A percentile compares a stretch with the other conserved stretches of the same genome.
Evolutionary conservation across 2,888 invertebrate species (phyloP).

Genomic region (Sinotaia quadrata): DNA sequence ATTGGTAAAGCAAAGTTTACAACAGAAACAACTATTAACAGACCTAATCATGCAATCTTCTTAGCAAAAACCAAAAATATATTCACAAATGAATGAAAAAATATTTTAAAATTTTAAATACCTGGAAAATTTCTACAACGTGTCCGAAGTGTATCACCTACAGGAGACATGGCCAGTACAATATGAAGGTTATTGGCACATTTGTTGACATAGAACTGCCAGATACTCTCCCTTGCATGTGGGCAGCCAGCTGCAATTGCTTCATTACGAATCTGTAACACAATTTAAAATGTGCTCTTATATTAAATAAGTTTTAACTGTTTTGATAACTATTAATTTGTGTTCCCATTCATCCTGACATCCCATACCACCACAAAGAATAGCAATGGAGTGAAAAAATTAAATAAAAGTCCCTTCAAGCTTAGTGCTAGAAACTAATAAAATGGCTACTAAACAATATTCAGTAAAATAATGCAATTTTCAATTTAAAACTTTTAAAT

Average conservation of each 20-base stretch:
- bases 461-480: no score
- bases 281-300: no score
- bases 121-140: constrained; percentile 89
- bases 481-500: no score
- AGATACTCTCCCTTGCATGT: constrained; percentile 85
- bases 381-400: no score
- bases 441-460: no score
- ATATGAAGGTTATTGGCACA: constrained; percentile 90
- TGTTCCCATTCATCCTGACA: no score
- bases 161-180: constrained; percentile 91
- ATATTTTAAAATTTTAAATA: constrained; percentile 32
- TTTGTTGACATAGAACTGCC: constrained; percentile 86
- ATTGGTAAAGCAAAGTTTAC: background rate
- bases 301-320: no score
- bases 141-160: constrained; percentile 84
- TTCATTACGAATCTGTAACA: constrained; percentile 79
- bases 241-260: constrained; percentile 82
- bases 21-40: background rate
- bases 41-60: background rate
- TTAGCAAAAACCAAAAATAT: background rate
- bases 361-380: no score
- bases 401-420: no score
- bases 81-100: background rate
- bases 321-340: no score
- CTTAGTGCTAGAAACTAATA: no score